A percentile compares a stretch with the other conserved stretches of the same genome.
Evolutionary conservation across 64 coral and sea anemone genomes (phyloP).

Genomic region (Acropora tenuis): DNA sequence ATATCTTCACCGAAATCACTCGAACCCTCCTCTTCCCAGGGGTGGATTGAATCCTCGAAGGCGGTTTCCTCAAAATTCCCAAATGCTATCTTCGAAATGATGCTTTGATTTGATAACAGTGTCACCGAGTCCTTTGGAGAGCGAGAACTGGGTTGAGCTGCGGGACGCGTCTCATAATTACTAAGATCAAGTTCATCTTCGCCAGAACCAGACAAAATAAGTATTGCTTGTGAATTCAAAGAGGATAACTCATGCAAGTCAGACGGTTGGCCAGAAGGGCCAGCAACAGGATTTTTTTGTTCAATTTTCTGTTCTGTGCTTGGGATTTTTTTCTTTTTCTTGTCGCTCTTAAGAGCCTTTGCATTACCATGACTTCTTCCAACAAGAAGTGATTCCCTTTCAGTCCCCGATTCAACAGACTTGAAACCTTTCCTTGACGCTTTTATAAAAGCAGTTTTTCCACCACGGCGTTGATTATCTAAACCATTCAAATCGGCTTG

Average conservation of each 20-base stretch:
- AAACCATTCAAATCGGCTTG: constrained; percentile 10
- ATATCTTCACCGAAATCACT: neutral
- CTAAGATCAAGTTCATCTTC: neutral
- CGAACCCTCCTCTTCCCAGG: neutral
- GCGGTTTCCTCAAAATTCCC: neutral
- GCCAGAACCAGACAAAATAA: constrained; percentile 13
- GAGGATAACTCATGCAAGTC: neutral
- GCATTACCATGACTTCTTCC: neutral
- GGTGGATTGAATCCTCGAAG: neutral
- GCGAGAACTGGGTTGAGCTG: neutral
- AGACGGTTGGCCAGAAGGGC: neutral
- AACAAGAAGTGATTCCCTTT: neutral
- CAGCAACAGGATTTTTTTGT: neutral
- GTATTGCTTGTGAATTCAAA: neutral
- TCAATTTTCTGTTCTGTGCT: neutral
- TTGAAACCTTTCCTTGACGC: neutral
- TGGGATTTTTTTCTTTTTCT: neutral
- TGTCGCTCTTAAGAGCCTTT: neutral
- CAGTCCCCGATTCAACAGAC: neutral
- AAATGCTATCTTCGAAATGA: neutral
- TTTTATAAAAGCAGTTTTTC: neutral
- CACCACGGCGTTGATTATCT: neutral
- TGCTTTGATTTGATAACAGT: neutral
- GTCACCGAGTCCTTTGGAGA: neutral
- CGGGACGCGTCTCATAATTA: neutral